phyloP scores from a whole-genome alignment of 2,113 vertebrate genomes.

The Stictonetta naevosa region DNA sequence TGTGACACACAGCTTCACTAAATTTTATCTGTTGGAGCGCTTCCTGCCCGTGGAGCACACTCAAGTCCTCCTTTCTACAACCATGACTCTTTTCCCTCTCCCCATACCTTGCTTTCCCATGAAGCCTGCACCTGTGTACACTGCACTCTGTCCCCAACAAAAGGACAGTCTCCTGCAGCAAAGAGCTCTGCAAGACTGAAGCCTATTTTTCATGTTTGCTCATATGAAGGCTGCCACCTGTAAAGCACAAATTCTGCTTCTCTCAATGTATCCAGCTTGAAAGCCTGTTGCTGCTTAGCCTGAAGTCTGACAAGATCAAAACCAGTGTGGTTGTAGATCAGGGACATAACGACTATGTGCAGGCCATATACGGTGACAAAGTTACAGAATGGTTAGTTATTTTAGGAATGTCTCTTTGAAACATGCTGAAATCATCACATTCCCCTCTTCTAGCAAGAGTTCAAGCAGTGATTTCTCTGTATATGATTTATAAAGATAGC shows the following conservation, averaged over 20 bases:
- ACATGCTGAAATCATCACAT: conserved; percentile 48
- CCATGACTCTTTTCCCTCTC: neutral
- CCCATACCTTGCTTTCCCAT: neutral
- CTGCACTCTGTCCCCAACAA: neutral
- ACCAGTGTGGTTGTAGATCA: neutral
- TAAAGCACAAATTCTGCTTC: neutral
- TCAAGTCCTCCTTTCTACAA: neutral
- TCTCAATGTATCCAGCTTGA: neutral
- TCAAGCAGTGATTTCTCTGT: neutral
- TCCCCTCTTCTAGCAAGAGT: neutral
- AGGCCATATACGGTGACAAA: conserved; percentile 21
- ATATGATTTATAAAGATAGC: conserved; percentile 5
- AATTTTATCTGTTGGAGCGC: neutral
- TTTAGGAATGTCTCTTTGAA: conserved; percentile 24
- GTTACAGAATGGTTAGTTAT: conserved; percentile 20
- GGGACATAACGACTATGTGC: neutral
- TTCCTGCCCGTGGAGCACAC: neutral
- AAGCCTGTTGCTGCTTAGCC: neutral
- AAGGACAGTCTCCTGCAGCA: neutral
- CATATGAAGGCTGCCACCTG: neutral
- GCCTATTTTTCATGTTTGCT: neutral
- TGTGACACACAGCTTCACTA: neutral
- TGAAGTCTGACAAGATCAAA: neutral
- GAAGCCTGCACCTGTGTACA: neutral
- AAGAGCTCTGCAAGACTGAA: neutral